Percentiles rank a stretch among this genome's conserved stretches.
Conservation (phyloP, 1,140 invertebrate genomes). For the Rhizoglyphus robini region DNA sequence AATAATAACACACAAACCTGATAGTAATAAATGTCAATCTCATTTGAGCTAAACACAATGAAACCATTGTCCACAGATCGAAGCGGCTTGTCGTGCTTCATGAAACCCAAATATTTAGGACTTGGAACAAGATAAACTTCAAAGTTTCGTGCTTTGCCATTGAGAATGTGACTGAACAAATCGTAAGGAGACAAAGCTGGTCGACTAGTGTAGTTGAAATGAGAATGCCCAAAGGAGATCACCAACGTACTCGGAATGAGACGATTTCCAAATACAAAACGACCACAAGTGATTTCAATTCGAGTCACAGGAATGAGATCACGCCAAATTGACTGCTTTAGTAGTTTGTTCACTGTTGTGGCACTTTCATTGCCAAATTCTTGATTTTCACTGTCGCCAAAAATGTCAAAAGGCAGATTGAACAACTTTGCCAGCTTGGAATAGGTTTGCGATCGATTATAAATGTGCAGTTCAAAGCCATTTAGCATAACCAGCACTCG, state of each 20-base stretch:
- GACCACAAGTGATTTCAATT: constrained; percentile 73
- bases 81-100: constrained; percentile 78
- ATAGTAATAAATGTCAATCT: constrained; percentile 86
- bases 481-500: constrained; percentile 83
- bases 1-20: too few species aligned
- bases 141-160: constrained; percentile 86
- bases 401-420: constrained; percentile 31
- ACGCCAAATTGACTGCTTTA: constrained; percentile 51
- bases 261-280: constrained; percentile 91
- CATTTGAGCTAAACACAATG: constrained; percentile 85
- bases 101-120: constrained; percentile 76
- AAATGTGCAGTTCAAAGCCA: constrained; percentile 89
- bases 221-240: constrained; percentile 82
- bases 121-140: constrained; percentile 83
- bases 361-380: neutral
- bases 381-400: neutral
- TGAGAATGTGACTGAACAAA: constrained; percentile 90
- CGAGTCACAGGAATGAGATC: constrained; percentile 95
- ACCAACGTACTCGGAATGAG: constrained; percentile 82
- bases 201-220: constrained; percentile 88
- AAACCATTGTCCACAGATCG: constrained; percentile 96
- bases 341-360: neutral
- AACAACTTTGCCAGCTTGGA: constrained; percentile 74
- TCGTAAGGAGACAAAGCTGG: constrained; percentile 80
- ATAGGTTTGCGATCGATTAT: constrained; percentile 82